Conservation (phyloP, 2,113 vertebrate species). For the Actenoides lindsayi region DNA sequence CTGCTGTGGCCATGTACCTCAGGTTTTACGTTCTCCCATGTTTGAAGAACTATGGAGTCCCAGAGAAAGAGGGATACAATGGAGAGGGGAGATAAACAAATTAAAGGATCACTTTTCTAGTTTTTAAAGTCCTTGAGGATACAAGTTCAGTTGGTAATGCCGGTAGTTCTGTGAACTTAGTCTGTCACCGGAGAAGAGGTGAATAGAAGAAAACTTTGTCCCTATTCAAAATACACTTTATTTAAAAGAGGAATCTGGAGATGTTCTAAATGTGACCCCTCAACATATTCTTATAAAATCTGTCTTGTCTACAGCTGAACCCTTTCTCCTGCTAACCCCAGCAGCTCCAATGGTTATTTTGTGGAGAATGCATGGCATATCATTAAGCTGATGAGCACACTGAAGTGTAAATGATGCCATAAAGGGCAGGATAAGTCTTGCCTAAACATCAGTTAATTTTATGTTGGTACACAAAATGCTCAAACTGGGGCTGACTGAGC, state of each 20-base stretch:
- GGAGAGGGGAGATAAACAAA: background rate
- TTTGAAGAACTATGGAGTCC: background rate
- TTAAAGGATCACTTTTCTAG: background rate
- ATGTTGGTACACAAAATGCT: background rate
- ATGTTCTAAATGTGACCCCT: background rate
- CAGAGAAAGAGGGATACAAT: background rate
- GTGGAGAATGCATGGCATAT: background rate
- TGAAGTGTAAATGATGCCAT: constrained; percentile 2
- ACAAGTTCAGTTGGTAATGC: background rate
- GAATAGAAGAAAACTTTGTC: background rate
- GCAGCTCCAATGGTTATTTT: background rate
- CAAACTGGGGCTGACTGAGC: background rate
- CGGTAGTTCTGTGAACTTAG: background rate
- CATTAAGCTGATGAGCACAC: background rate
- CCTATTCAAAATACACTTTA: background rate
- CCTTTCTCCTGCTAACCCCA: background rate
- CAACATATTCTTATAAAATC: background rate
- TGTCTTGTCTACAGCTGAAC: background rate
- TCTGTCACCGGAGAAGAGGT: background rate
- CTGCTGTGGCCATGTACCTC: background rate
- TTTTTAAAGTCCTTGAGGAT: background rate
- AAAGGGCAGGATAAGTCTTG: background rate
- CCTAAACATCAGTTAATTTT: constrained; percentile 3
- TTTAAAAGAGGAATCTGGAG: background rate
- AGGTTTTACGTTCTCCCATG: background rate